Base-by-base conservation (phyloP, 2,113 vertebrate genomes). In the Gadus macrocephalus region DNA sequence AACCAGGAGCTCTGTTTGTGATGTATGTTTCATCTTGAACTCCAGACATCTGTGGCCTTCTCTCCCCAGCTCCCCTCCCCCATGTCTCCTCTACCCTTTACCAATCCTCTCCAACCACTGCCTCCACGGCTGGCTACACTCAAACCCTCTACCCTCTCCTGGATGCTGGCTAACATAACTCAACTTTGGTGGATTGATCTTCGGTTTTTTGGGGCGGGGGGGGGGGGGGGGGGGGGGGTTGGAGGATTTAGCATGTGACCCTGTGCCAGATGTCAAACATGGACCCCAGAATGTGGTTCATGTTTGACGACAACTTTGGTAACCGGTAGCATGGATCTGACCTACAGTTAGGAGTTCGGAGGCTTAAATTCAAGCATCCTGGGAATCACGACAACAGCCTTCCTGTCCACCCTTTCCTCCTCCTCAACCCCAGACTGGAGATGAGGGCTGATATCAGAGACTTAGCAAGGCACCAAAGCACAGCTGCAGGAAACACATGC, bases 401-500 rank as follows among this genome's bases (percentile, higher is more conserved):
- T 49, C 55, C 55, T 58, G n/a, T 3, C 55, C 55, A 16, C 55
- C n/a, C 53, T 19, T 53, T 20, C 25, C 4, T 69, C 19, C 7
- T 25, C 67, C 27, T 55, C 62, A 31, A 28, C 72, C 71, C 66
- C 62, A 15, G 49, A 58, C 15, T 7, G 64, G 68, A 70, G 70
- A 66, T 69, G 62, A 53, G 68, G 68, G 70, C 66, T 71, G 64
- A 58, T 0, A 72, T 62, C 74, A 53, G 64, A 70, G 68, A 72
- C 74, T 63, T 64, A 62, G 19, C 16, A 17, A 55, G 20, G 69
- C 71, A 68, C 73, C 70, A 61, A 74, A 72, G 61, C 70, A 19
- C 81, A 83, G 78, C 79, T 81, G 81, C 64, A 76, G 74, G 65
- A 67, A 77, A 75, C 79, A 72, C 79, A 72, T 81, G 80, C 72